These are phyloP conservation scores for Seriola aureovittata DNA, from an alignment of 2,113 vertebrate genomes.

Conservation along the genomic window DNA sequence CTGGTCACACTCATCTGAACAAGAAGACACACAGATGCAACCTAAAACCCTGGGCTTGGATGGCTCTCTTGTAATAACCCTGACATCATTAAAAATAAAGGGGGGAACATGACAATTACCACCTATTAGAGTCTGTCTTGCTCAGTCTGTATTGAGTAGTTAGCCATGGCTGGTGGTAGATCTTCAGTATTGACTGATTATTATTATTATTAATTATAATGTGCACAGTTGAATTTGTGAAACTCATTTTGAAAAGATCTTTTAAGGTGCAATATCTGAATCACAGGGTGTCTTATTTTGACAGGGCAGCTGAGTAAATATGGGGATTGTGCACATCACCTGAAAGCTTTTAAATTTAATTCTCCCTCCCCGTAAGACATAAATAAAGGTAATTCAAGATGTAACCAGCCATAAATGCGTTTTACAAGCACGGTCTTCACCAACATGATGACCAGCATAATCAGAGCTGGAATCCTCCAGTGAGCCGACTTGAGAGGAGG, in stretches of 20 bases:
- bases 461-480: slow-evolving; percentile 41
- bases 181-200: not conserved
- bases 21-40: slow-evolving; percentile 73
- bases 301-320: slow-evolving; percentile 2
- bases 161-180: not conserved
- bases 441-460: slow-evolving; percentile 50
- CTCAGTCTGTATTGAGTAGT: slow-evolving; percentile 22
- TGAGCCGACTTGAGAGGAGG: slow-evolving; percentile 29
- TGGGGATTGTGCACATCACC: not conserved
- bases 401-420: slow-evolving; percentile 41
- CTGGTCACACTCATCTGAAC: slow-evolving; percentile 77
- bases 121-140: slow-evolving; percentile 75
- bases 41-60: slow-evolving; percentile 66
- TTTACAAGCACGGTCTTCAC: slow-evolving; percentile 60
- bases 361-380: slow-evolving; percentile 11
- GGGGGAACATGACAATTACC: slow-evolving; percentile 81
- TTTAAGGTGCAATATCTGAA: not conserved
- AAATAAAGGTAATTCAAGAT: slow-evolving; percentile 55
- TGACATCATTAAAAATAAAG: slow-evolving; percentile 82
- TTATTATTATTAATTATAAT: not conserved
- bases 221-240: not conserved
- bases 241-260: not conserved
- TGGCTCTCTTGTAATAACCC: slow-evolving; percentile 80
- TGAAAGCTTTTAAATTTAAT: slow-evolving; percentile 42
- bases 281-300: not conserved